Evolutionary conservation across 1,140 invertebrate species (phyloP), one percentile per base, ranked within the genome.

Genomic region (Anastrepha obliqua): DNA sequence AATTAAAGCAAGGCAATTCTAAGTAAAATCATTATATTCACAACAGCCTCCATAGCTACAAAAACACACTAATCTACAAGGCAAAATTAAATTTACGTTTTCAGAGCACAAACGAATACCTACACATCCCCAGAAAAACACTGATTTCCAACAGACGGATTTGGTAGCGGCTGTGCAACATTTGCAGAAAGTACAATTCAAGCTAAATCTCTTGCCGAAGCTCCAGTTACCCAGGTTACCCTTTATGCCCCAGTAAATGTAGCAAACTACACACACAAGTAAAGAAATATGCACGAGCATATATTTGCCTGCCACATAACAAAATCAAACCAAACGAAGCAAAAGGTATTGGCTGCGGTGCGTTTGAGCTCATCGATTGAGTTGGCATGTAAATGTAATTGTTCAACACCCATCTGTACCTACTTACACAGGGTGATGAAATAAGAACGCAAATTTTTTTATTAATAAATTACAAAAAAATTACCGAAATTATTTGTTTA

Each of bases 301-400:
- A 74, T 74, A 42, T 74, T 74, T 74, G 74, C 74, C 44, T 51
- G 2, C 60, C 17, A 6, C 4, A 11, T 47, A 81, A 6, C 47
- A 29, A 51, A 51, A n/a, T n/a, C 39, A 81, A 81, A 29, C 4
- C n/a, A 55, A 81, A n/a, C n/a, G 47, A n/a, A 55, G 74, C 74
- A 81, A 81, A 81, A 55, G 15, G 1, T 81, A n/a, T n/a, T 55
- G 74, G 17, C 9, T 81, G 74, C 55, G 44, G 74, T 55, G 47
- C 70, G 47, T 81, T 29, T 81, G 47, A 81, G 74, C 70, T 58
- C 74, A 55, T 81, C 74, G 47, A 81, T 81, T 55, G 47, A 81
- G 74, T 81, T 51, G 74, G 47, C 44, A 55, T 2, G 51, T 20
- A 1, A 55, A 4, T 74, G 70, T 81, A 20, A 20, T 4, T 55